Evolutionary conservation across 2,797 vertebrate species (phyloP), one percentile per base, ranked within the genome.

Genomic region (Hippocampus kuda): DNA sequence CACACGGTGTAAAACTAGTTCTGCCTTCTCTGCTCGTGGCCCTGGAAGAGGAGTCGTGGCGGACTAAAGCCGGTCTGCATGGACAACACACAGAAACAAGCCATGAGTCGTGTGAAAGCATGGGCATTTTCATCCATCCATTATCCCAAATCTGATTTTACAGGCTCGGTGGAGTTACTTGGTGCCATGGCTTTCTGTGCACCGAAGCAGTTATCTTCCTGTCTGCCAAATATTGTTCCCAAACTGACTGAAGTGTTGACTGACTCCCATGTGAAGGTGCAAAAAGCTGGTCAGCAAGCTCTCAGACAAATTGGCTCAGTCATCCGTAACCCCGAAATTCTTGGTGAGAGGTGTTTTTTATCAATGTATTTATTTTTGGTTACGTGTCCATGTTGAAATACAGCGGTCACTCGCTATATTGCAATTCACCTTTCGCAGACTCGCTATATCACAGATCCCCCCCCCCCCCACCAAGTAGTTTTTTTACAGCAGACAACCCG

Each of bases 101-200:
- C 41, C 27, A 27, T 8, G 24, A 34, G 22, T 63, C 9, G 53
- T 20, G 44, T 60, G 5, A 72, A 48, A 42, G 27, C 13, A 60
- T 48, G 8, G 4, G 18, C 63, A 42, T 44, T 65, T 34, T 38
- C 30, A 34, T 15, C n/a, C n/a, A 46, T 65, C 24, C n/a, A 44
- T 16, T 63, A 20, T 42, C 13, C 18, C 22, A 41, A 46, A 26
- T 26, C 15, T 65, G 24, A 24, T 68, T 62, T 68, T 59, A 3
- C 77, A 99, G 97, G 97, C 16, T 99, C 97, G 0, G 95, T 99
- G 85, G 97, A 99, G 81, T 83, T 99, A 74, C 87, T 99, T 8
- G 97, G 97, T 44, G 97, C 97, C 27, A 99, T 99, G 97, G 97
- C 97, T 0, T 99, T 91, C 86, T 99, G 97, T 68, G 97, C 97